Base-by-base conservation (phyloP, 53 echinoderm and acorn worm species). In the Holothuria leucospilota region DNA sequence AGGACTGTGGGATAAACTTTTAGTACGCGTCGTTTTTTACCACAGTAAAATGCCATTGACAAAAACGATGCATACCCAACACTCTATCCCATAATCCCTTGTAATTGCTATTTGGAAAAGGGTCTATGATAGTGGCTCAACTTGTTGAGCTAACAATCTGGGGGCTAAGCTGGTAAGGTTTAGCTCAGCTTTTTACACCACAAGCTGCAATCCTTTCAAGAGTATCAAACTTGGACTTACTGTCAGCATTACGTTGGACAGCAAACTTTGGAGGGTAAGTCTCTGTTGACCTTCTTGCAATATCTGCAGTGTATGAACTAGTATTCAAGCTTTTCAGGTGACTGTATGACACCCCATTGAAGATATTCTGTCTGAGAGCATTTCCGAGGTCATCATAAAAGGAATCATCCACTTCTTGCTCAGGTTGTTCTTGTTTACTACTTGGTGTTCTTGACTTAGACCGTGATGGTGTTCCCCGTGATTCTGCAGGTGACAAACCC, bases 231-330 rank as follows among this genome's bases (percentile, higher is more conserved):
- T 56, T 1, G 14, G 42, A 96, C 97, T 96, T 88, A 96, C 97
- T 95, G 72, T 96, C 97, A 38, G 69, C 86, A 91, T 96, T 96
- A 75, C 90, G 89, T 51, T 84, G 94, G 62, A 93, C 85, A 6
- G 87, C 97, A 93, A 91, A 91, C 68, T 86, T 91, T 8, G 97
- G 95, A 13, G 97, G 94, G 60, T 85, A 93, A 6, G 82, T 80
- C 41, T 91, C 86, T 18, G 87, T 93, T 41, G 94, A 82, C 51
- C 63, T 89, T 58, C 71, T 65, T 49, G 91, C 86, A 20, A 93
- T 71, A 41, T 91, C 95, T 26, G 93, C 88, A 34, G 97, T 96
- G 87, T 93, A 96, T 46, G 97, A 96, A 68, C 91, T 91, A n/a
- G 93, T 90, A 56, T 95, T 94, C 8, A 94, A 86, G 80, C 94